Percentiles rank a stretch among this genome's conserved stretches.
These are phyloP conservation scores for Eristalis arbustorum DNA, from an alignment of 2,888 invertebrate genomes.

Conservation along the genomic window DNA sequence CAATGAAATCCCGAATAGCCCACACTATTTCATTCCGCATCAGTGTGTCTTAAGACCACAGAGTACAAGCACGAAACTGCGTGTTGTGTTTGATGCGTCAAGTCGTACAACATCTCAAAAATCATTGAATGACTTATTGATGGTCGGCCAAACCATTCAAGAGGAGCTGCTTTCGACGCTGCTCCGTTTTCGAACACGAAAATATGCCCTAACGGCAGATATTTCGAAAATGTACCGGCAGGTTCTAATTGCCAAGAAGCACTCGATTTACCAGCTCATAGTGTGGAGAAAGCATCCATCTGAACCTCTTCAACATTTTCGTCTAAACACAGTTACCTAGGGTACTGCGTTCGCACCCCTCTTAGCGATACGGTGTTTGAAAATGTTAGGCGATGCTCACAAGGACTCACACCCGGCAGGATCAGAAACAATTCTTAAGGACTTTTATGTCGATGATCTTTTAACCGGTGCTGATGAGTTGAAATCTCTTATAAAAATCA, in stretches of 20 bases:
- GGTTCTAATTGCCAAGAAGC: neutral
- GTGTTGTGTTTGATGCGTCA: neutral
- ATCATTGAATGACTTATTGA: neutral
- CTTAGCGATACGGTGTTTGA: neutral
- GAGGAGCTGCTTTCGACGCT: conserved; percentile 22
- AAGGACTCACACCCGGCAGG: neutral
- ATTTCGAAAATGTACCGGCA: conserved; percentile 8
- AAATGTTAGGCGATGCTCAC: neutral
- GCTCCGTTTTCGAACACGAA: conserved; percentile 16
- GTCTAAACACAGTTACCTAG: too few relatives aligned
- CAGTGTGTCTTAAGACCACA: neutral
- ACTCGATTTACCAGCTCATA: neutral
- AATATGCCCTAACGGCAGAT: neutral
- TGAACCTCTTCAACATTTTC: neutral
- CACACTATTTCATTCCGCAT: neutral
- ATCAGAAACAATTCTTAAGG: neutral
- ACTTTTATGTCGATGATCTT: neutral
- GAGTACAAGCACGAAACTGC: conserved; percentile 4
- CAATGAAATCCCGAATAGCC: neutral
- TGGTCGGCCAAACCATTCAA: conserved; percentile 18
- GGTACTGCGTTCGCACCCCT: neutral
- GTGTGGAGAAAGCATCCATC: neutral
- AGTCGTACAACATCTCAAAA: neutral
- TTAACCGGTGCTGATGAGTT: neutral
- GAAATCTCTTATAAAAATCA: neutral